Conservation (phyloP, 2,113 vertebrate genomes). For the Octodon degus region DNA sequence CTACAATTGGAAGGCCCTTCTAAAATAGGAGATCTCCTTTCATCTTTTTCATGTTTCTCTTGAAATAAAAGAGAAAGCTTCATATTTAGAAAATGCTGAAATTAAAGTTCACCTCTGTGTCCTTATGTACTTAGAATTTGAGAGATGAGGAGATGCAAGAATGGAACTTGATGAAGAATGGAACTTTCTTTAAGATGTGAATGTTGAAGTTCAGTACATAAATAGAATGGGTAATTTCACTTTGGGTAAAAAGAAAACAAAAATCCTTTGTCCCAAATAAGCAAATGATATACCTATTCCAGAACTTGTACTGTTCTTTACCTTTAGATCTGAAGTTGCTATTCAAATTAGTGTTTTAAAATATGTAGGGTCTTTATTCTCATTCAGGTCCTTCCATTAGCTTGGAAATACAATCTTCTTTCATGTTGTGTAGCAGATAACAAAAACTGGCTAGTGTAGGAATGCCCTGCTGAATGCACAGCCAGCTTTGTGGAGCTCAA, state of each 20-base stretch:
- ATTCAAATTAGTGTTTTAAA: conserved; percentile 80
- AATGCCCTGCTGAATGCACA: conserved; percentile 87
- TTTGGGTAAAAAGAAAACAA: conserved; percentile 53
- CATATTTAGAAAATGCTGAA: conserved; percentile 58
- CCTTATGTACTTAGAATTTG: conserved; percentile 51
- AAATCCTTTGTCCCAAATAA: conserved; percentile 60
- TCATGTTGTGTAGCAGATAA: conserved; percentile 86
- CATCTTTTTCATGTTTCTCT: conserved; percentile 38
- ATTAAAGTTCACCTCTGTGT: conserved; percentile 56
- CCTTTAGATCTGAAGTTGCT: conserved; percentile 71
- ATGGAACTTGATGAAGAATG: background rate
- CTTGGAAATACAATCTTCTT: conserved; percentile 83
- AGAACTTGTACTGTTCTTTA: conserved; percentile 58
- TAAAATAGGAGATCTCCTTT: conserved; percentile 45
- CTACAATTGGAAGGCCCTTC: conserved; percentile 13
- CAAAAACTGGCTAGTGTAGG: conserved; percentile 79
- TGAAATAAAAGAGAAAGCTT: conserved; percentile 63
- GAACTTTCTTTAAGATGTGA: conserved; percentile 33
- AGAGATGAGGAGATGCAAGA: conserved; percentile 38
- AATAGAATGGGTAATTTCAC: conserved; percentile 54
- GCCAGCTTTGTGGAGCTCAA: conserved; percentile 80
- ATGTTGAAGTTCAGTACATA: conserved; percentile 47
- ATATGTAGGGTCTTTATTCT: conserved; percentile 79
- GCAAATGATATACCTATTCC: conserved; percentile 70
- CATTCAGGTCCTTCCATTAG: conserved; percentile 81